Base-by-base conservation (phyloP, 2,888 invertebrate genomes). In the Coelinius sp. region DNA sequence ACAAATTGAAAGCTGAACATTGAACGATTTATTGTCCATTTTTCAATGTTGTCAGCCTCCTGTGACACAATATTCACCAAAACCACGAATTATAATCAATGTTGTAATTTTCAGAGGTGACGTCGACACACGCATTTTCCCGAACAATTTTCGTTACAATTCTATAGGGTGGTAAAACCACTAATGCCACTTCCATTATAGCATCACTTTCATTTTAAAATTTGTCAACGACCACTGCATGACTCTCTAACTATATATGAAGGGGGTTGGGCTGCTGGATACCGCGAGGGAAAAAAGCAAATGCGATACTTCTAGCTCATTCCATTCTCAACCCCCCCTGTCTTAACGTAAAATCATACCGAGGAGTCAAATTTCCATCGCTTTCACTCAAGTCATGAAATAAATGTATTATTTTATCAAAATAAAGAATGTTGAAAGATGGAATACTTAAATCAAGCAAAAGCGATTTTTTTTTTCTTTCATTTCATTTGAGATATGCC, bases 121-220 rank as follows among this genome's bases (percentile, higher is more conserved):
- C 76, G 75, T n/a, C n/a, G n/a, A 77, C 74, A 77, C 31, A n/a
- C 56, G 56, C 8, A 46, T 78, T 83, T 79, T 79, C 80, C 73
- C 74, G 66, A 72, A 75, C 77, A 79, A 79, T 79, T 81, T 76
- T 74, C 74, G 71, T 78, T 77, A 73, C 76, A 77, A 73, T 75
- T 65, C 74, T 68, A 64, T 73, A 66, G 69, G 74, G 74, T 75
- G 78, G 76, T 80, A 80, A 82, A 83, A 82, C 83, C 83, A 80
- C 84, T 84, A 84, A 83, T 84, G 82, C 81, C 76, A 77, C 78
- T 79, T 83, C 84, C 84, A 83, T 83, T 83, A 84, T 84, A 82
- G 85, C 77, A 83, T 85, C 84, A 83, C 83, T 83, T 85, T 83
- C 84, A 83, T 85, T 85, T 84, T 82, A 78, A 79, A 81, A 79